phyloP scores from a whole-genome alignment of 1,140 invertebrate species.

The Aporrectodea caliginosa region DNA sequence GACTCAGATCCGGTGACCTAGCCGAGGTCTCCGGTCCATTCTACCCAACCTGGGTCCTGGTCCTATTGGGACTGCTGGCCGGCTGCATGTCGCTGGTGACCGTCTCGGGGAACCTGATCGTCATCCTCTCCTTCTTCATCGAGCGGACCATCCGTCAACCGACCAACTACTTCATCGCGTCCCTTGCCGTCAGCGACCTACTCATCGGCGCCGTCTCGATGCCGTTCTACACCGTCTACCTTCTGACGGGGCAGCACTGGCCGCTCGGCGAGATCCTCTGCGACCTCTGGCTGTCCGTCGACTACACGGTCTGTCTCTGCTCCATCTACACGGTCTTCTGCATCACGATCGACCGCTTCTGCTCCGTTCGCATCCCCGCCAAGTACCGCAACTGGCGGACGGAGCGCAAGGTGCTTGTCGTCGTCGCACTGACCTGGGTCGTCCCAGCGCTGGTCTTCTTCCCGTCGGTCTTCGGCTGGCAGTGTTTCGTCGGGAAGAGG shows the following conservation, averaged over 20 bases:
- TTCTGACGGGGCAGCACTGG: conserved; percentile 88
- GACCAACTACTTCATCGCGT: conserved; percentile 99
- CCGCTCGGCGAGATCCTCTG: conserved; percentile 91
- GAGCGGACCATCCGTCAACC: conserved; percentile 95
- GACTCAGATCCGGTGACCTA: too few species aligned
- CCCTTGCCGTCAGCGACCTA: conserved; percentile 94
- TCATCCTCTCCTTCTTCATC: conserved; percentile 91
- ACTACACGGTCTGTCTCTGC: conserved; percentile 97
- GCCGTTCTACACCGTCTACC: conserved; percentile 94
- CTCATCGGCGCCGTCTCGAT: conserved; percentile 83
- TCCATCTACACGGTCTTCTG: conserved; percentile 98
- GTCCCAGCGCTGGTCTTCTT: conserved; percentile 95
- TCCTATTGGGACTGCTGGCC: conserved; percentile 12
- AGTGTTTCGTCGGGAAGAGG: conserved; percentile 85
- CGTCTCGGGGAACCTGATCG: conserved; percentile 85
- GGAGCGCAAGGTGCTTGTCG: conserved; percentile 83
- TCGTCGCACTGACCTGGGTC: conserved; percentile 83
- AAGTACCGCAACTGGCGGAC: conserved; percentile 95
- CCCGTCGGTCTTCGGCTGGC: conserved; percentile 98
- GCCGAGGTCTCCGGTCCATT: too few species aligned
- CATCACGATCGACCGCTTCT: conserved; percentile 97
- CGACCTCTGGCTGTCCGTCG: conserved; percentile 98
- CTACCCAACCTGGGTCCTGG: conserved; percentile 24
- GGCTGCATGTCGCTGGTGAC: conserved; percentile 5
- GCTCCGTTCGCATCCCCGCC: conserved; percentile 97